Base-by-base conservation (phyloP, 2,797 vertebrate genomes). In the Acanthurus lineatus region DNA sequence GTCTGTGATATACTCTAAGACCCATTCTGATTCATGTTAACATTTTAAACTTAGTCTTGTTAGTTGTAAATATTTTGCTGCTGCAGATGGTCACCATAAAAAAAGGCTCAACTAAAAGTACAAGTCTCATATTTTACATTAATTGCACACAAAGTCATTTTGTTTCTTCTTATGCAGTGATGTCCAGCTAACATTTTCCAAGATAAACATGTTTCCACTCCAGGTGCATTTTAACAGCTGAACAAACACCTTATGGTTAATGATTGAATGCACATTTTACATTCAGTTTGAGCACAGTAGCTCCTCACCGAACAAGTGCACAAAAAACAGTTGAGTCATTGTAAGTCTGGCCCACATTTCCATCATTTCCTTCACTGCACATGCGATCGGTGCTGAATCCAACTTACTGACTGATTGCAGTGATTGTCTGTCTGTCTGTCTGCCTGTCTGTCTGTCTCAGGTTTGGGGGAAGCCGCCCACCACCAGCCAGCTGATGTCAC, bases 401-500 rank as follows among this genome's bases (percentile, higher is more conserved):
- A 40, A 40, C 38, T 40, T 40, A 6, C 9, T 40, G 38, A 40
- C 38, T 40, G 9, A 40, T 1, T 40, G 38, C 38, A 40, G 38
- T 40, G 38, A 6, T 9, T 40, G 38, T 40, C 38, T 40, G 38
- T 40, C 6, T 40, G 6, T 40, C 38, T 40, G 25, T 25, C 25
- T 25, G 25, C 3, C 25, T 25, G 25, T 25, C 15, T 51, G 25
- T 68, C 10, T 92, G 35, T 93, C 83, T 75, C 81, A 99, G 97
- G 82, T 94, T 57, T 97, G 96, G 97, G 92, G 91, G 61, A 95
- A 96, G 15, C 96, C 96, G 17, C 84, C 95, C 16, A 93, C 93
- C 64, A 97, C 92, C 63, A 82, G 82, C 51, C 94, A 97, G 70
- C 87, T 96, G 73, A 92, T 96, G 77, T 94, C 90, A 85, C 96